A percentile compares a stretch with the other conserved stretches of the same genome.
These are phyloP conservation scores for Neoascia interrupta DNA, from an alignment of 2,888 invertebrate species.

Conservation along the genomic window DNA sequence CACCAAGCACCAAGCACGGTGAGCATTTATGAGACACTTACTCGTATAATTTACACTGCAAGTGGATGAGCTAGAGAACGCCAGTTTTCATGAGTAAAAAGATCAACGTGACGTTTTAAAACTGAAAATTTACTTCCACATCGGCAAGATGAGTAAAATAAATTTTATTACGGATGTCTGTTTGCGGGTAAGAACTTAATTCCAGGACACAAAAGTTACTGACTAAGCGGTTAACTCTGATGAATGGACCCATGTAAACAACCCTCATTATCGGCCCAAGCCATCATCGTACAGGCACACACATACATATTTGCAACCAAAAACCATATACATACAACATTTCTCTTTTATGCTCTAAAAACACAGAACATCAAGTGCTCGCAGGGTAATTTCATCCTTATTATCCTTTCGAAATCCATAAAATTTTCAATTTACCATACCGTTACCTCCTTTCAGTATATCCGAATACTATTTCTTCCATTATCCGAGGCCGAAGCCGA, in stretches of 20 bases:
- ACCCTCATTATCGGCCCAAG: slow-evolving; percentile 41
- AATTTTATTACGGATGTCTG: slow-evolving; percentile 17
- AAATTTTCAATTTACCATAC: slow-evolving; percentile 67
- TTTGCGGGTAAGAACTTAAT: slow-evolving; percentile 15
- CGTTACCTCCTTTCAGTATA: slow-evolving; percentile 32
- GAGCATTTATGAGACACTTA: no score
- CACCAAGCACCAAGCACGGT: no score
- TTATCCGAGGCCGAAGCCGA: slow-evolving; percentile 35
- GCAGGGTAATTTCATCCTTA: slow-evolving; percentile 67
- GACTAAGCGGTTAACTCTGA: slow-evolving; percentile 47
- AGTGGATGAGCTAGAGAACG: no score
- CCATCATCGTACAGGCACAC: slow-evolving; percentile 13
- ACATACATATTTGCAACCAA: not conserved
- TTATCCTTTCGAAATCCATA: slow-evolving; percentile 69
- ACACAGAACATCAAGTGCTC: slow-evolving; percentile 57
- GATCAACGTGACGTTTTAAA: no score
- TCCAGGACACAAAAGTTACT: slow-evolving; percentile 18
- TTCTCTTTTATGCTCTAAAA: slow-evolving; percentile 26
- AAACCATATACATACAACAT: not conserved
- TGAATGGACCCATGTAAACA: slow-evolving; percentile 46
- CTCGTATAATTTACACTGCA: no score
- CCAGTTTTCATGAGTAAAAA: no score
- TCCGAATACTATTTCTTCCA: slow-evolving; percentile 48
- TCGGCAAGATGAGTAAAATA: not conserved
- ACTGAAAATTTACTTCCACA: not conserved